Base-by-base conservation (phyloP, 2,888 invertebrate genomes). In the Agonum fuliginosum region DNA sequence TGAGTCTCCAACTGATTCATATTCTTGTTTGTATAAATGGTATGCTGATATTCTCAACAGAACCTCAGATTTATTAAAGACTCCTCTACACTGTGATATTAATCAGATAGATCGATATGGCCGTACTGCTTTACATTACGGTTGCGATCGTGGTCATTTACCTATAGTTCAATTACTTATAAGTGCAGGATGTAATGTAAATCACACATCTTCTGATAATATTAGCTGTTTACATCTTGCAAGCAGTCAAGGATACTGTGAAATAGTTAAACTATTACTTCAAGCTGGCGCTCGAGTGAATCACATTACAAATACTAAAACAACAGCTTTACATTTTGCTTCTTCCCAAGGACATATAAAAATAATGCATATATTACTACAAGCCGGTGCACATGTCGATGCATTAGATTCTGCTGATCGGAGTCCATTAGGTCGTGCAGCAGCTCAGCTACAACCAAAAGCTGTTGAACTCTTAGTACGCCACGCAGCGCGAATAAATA, bases 11-110 rank as follows among this genome's bases (percentile, higher is more conserved):
- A 77, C 34, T 41, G 77, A 77, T 77, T 54, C 69, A 10, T 77
- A 77, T 43, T 77, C 77, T n/a, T 77, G 85, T 62, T 85, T 89
- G 81, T 91, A 88, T 83, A 90, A 91, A 82, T 94, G 94, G 91
- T 94, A 94, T 87, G 94, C 94, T 14, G 90, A 91, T 80, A 93
- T 93, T 82, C 87, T 94, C 80, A 93, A 93, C 83, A 89, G 89
- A 78, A 93, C 93, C 1, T 86, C 88, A 30, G 81, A 86, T 51
- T 81, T 86, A 22, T 80, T 87, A 74, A 85, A 86, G 76, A 80
- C 85, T 81, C 24, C 86, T 79, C 82, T 88, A 78, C 87, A 86
- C 72, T 85, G 88, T 84, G 90, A 91, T 80, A 88, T 92, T 78
- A 90, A 91, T 81, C 89, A 91, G 81, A 89, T 91, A 81, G 93